Conservation (phyloP, 1,140 invertebrate species). For the Daktulosphaira vitifoliae region DNA sequence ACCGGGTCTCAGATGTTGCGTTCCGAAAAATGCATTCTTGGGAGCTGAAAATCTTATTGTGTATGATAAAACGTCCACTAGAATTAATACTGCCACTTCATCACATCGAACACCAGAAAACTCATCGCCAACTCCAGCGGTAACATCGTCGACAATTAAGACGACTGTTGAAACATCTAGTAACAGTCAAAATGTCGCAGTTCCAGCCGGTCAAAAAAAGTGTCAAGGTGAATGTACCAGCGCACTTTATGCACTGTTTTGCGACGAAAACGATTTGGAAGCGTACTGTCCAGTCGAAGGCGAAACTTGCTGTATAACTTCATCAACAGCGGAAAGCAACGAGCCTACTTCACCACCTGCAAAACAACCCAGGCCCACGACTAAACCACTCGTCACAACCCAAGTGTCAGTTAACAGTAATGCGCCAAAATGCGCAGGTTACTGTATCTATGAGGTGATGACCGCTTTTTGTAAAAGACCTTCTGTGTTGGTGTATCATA, state of each 20-base stretch:
- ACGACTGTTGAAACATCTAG: slow-evolving; percentile 37
- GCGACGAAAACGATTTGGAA: slow-evolving; percentile 69
- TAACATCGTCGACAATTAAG: slow-evolving; percentile 36
- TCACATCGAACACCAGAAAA: neutral
- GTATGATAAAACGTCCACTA: slow-evolving; percentile 45
- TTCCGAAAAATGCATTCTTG: slow-evolving; percentile 60
- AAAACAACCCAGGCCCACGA: slow-evolving; percentile 37
- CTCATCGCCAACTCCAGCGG: neutral
- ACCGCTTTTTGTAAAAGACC: slow-evolving; percentile 72
- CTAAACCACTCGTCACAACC: slow-evolving; percentile 42
- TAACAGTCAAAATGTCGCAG: neutral
- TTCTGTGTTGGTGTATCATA: slow-evolving; percentile 59
- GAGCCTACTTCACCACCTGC: slow-evolving; percentile 49
- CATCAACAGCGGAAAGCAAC: slow-evolving; percentile 44
- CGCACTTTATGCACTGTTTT: slow-evolving; percentile 70
- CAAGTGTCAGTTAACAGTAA: slow-evolving; percentile 37
- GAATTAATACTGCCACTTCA: slow-evolving; percentile 40
- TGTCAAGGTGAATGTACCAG: slow-evolving; percentile 76
- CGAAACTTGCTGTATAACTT: slow-evolving; percentile 68
- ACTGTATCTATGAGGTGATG: slow-evolving; percentile 70
- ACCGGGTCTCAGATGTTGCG: slow-evolving; percentile 61
- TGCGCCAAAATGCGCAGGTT: slow-evolving; percentile 63
- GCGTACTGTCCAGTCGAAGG: slow-evolving; percentile 65
- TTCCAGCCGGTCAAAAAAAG: slow-evolving; percentile 41
- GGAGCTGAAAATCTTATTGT: slow-evolving; percentile 62